These are phyloP conservation scores for Heliconius congener DNA, from an alignment of 1,140 invertebrate species.

Conservation along the genomic window DNA sequence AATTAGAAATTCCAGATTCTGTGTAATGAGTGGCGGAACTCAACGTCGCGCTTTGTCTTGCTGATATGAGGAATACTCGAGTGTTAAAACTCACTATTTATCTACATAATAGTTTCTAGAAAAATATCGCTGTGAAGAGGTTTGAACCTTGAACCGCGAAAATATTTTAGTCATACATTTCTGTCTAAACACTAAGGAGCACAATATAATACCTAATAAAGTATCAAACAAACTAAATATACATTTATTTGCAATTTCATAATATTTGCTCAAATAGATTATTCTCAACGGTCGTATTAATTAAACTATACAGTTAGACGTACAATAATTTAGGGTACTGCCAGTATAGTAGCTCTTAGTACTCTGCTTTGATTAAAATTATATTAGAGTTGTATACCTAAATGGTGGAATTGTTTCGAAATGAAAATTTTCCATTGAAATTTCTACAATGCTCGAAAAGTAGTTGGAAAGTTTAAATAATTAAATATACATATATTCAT, in stretches of 20 bases:
- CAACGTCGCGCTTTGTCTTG: no score
- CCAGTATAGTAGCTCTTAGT: neutral
- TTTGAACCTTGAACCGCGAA: no score
- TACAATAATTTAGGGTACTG: constrained; percentile 8
- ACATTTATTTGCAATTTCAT: constrained; percentile 5
- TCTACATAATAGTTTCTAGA: no score
- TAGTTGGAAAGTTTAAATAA: neutral
- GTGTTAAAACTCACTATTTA: no score
- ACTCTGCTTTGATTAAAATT: constrained; percentile 4
- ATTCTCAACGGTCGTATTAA: constrained; percentile 12
- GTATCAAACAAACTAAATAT: neutral
- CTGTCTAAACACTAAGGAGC: neutral
- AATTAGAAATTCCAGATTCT: no score
- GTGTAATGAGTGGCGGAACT: no score
- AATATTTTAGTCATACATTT: no score
- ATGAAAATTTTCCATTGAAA: neutral
- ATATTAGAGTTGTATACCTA: neutral
- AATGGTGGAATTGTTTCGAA: neutral
- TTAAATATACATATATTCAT: no score
- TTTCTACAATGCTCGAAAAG: neutral
- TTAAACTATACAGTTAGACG: constrained; percentile 11
- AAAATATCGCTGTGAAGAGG: no score
- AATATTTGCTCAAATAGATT: constrained; percentile 8
- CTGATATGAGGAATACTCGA: no score
- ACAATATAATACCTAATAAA: neutral